These are phyloP conservation scores for Eupithecia exiguata DNA, from an alignment of 2,888 invertebrate species.

Conservation along the genomic window DNA sequence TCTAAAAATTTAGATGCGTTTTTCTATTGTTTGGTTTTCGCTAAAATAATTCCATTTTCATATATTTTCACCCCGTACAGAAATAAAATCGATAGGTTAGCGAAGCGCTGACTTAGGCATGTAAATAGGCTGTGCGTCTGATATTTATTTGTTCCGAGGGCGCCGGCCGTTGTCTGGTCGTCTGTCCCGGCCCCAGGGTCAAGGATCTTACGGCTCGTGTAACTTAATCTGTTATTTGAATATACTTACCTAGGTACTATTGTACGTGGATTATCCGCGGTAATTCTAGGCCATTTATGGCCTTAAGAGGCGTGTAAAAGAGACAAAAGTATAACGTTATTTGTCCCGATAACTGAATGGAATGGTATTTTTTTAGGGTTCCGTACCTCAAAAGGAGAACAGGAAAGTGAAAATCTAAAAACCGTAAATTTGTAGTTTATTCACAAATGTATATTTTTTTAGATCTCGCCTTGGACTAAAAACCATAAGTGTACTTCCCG, in stretches of 20 bases:
- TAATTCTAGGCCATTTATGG: neutral
- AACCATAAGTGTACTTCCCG: too few relatives aligned
- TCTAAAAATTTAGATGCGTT: too few relatives aligned
- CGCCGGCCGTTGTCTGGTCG: slow-evolving; percentile 61
- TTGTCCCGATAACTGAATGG: neutral
- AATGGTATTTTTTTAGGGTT: too few relatives aligned
- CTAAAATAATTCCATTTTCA: neutral
- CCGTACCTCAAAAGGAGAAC: too few relatives aligned
- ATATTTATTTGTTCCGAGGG: slow-evolving; percentile 63
- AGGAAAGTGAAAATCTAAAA: too few relatives aligned
- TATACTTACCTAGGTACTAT: slow-evolving; percentile 10
- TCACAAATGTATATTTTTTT: too few relatives aligned
- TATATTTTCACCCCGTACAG: slow-evolving; percentile 11
- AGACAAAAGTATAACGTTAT: neutral
- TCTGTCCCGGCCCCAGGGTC: slow-evolving; percentile 57
- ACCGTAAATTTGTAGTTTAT: too few relatives aligned
- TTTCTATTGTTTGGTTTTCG: neutral
- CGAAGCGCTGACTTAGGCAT: slow-evolving; percentile 18
- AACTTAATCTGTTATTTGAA: slow-evolving; percentile 41
- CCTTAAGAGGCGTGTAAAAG: neutral
- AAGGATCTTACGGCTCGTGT: slow-evolving; percentile 66
- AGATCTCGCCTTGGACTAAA: too few relatives aligned
- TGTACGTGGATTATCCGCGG: slow-evolving; percentile 19
- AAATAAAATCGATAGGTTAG: slow-evolving; percentile 11
- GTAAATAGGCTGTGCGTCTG: slow-evolving; percentile 49